Base-by-base conservation (phyloP, 2,888 invertebrate genomes). In the Pycnomerus fuliginosus region DNA sequence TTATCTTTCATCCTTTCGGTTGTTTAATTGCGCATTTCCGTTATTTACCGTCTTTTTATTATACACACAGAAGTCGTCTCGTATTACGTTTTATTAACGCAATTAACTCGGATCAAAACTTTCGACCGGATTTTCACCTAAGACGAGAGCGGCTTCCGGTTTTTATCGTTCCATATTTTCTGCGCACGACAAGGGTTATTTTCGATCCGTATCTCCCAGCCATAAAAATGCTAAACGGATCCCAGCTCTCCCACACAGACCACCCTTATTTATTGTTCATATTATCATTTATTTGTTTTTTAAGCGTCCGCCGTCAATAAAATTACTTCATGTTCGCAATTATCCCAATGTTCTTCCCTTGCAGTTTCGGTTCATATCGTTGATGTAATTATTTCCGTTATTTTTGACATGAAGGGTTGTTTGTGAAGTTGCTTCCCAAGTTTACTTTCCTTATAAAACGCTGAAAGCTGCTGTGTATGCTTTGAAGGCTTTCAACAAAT, bases 191-290 rank as follows among this genome's bases (percentile, higher is more conserved):
- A 56, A 55, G 55, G 48, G 53, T n/a, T 52, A 59, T 57, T 58
- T 51, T 56, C 55, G 60, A 60, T 60, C 53, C 58, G 40, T 57
- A 58, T 58, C 61, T 54, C 48, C 46, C 46, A 52, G 42, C 48
- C 53, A 60, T 61, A 61, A 60, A 61, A 60, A 59, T 61, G 58
- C 56, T 59, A 59, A 60, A 56, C 60, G 60, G 34, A 33, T 37
- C 38, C 16, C 30, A 29, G 44, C 48, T 49, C 48, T 45, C 46
- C 48, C 22, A 27, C 31, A 34, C 35, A 40, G 36, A 46, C 28
- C 34, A 31, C 34, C 39, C 55, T 52, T 59, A 57, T 61, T 61
- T 61, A 58, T 58, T 50, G 51, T 51, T 44, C 51, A 53, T 52
- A 56, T 55, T 58, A 56, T 56, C 54, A 53, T 55, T 56, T 51